Percentiles rank a stretch among this genome's conserved stretches.
Conservation (phyloP, 2,888 invertebrate genomes). For the Vanessa cardui region DNA sequence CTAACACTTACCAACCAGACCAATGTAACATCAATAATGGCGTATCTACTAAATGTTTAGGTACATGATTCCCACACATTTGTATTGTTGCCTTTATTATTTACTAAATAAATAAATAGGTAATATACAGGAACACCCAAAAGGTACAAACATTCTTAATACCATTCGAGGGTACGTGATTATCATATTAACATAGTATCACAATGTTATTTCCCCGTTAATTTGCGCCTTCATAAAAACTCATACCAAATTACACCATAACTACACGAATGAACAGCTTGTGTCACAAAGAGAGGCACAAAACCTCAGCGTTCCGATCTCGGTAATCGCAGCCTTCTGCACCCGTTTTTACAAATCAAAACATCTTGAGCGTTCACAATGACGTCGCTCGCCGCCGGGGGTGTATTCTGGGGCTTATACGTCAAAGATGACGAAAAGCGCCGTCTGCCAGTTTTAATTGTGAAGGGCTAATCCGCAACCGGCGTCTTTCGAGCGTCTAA, state of each 20-base stretch:
- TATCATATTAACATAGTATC: constrained; percentile 38
- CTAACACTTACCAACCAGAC: neutral
- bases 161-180: constrained; percentile 13
- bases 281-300: constrained; percentile 35
- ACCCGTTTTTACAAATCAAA: constrained; percentile 53
- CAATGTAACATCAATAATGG: neutral
- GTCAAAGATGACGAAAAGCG: constrained; percentile 53
- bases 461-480: constrained; percentile 62
- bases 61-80: no score
- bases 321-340: constrained; percentile 40
- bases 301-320: constrained; percentile 37
- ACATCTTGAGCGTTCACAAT: constrained; percentile 57
- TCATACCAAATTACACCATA: constrained; percentile 39
- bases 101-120: no score
- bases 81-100: no score
- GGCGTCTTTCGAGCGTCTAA: constrained; percentile 66
- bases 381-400: constrained; percentile 50
- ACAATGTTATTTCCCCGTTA: constrained; percentile 15
- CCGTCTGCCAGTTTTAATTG: constrained; percentile 65
- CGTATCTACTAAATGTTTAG: neutral
- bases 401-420: constrained; percentile 53
- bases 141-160: neutral
- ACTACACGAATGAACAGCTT: constrained; percentile 50
- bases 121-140: neutral
- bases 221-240: constrained; percentile 30